Evolutionary conservation across 2,888 invertebrate species (phyloP).

Genomic region (Cosmia pyralina): DNA sequence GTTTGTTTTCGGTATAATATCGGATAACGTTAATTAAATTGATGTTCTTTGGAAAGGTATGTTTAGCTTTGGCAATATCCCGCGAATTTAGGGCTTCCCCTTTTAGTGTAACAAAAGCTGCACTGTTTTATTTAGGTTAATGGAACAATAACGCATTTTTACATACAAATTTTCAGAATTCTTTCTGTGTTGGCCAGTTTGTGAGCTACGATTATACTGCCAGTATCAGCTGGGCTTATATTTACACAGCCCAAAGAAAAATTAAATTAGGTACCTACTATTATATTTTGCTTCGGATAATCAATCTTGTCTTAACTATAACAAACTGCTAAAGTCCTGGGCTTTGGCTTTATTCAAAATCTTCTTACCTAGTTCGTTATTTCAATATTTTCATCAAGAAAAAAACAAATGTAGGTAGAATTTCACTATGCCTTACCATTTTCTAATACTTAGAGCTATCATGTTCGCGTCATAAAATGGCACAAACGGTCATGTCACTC

Average conservation of each 20-base stretch:
- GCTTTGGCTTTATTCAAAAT: constrained; percentile 30
- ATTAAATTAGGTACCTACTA: background rate
- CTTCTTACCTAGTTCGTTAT: background rate
- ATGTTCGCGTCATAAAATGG: constrained; percentile 37
- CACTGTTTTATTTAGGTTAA: constrained; percentile 23
- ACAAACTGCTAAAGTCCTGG: background rate
- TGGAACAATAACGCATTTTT: constrained; percentile 3
- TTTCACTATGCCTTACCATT: constrained; percentile 26
- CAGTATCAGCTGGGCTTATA: constrained; percentile 1
- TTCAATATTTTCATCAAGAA: constrained; percentile 11
- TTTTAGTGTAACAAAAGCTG: constrained; percentile 23
- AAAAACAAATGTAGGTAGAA: background rate
- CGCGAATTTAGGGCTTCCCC: constrained; percentile 16
- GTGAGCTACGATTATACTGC: background rate
- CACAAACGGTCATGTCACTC: constrained; percentile 38
- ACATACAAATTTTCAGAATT: constrained; percentile 7
- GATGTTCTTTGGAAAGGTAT: constrained; percentile 22
- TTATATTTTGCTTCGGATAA: constrained; percentile 20
- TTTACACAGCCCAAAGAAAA: constrained; percentile 3
- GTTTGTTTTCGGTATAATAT: constrained; percentile 38
- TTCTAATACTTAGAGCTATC: constrained; percentile 31
- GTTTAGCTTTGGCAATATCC: constrained; percentile 25
- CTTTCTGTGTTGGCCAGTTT: background rate
- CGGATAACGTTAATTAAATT: constrained; percentile 27
- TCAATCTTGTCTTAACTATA: constrained; percentile 20